phyloP scores from a whole-genome alignment of 2,113 vertebrate genomes.

The Notiomystis cincta region DNA sequence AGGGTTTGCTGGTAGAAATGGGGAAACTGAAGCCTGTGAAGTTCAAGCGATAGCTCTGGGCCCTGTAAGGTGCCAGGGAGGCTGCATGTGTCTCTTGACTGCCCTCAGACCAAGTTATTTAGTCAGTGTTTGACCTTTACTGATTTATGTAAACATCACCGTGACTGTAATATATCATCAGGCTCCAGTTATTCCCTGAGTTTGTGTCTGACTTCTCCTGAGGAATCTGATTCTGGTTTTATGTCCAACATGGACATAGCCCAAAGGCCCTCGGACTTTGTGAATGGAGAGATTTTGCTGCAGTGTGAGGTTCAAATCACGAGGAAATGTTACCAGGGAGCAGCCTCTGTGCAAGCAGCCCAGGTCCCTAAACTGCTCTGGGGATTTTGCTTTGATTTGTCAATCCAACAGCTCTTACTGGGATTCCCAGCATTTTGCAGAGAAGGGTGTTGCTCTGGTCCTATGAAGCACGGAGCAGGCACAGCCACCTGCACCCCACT shows the following conservation, averaged over 20 bases:
- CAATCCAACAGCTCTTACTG: background rate
- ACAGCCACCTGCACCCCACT: background rate
- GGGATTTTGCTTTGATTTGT: background rate
- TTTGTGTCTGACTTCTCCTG: background rate
- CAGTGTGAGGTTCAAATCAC: background rate
- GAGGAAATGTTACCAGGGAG: background rate
- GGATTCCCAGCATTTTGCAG: background rate
- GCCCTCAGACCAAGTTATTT: background rate
- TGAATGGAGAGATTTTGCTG: background rate
- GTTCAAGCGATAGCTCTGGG: background rate
- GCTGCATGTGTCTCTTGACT: background rate
- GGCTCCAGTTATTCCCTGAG: background rate
- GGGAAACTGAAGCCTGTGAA: background rate
- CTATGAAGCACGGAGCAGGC: fast-evolving
- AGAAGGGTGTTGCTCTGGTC: background rate
- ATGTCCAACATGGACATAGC: background rate
- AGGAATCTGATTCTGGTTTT: background rate
- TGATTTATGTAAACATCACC: background rate
- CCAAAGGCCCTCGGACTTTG: background rate
- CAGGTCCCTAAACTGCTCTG: background rate
- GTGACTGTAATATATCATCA: background rate
- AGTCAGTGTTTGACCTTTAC: background rate
- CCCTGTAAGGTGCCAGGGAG: background rate
- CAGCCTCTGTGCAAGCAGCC: background rate
- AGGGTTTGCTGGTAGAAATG: background rate